Evolutionary conservation across 2,797 vertebrate genomes (phyloP).

Genomic region (Paguma larvata): DNA sequence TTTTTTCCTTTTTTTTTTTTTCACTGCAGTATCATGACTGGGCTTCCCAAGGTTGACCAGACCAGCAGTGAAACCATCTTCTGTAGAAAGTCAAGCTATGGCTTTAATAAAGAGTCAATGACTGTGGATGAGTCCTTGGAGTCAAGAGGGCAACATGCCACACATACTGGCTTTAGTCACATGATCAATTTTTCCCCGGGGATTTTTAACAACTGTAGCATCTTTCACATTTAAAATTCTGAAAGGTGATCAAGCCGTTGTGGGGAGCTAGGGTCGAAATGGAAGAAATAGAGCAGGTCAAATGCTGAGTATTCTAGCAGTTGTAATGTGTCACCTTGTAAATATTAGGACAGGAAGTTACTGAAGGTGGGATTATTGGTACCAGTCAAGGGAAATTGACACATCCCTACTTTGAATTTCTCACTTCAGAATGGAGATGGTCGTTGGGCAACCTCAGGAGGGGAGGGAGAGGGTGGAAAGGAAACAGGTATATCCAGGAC

Average conservation of each 20-base stretch:
- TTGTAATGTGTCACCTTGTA: fast-evolving
- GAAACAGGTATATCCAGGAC: background rate
- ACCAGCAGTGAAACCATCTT: background rate
- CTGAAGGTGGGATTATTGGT: background rate
- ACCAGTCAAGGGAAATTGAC: background rate
- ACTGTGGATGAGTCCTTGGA: background rate
- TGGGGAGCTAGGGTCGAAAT: background rate
- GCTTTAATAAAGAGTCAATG: background rate
- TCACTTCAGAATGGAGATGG: background rate
- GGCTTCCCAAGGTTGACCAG: background rate
- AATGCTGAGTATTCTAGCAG: background rate
- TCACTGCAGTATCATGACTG: background rate
- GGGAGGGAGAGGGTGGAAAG: background rate
- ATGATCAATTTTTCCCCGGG: background rate
- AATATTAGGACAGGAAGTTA: background rate
- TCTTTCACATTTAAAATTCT: slow-evolving; percentile 13
- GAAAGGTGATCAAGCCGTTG: background rate
- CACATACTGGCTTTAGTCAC: background rate
- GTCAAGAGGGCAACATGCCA: background rate
- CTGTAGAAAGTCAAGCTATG: background rate
- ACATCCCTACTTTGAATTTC: background rate
- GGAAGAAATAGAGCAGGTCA: background rate
- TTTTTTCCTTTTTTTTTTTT: background rate
- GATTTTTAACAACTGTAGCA: background rate
- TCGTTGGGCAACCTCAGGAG: background rate